Conservation (phyloP, 2,797 vertebrate genomes). For the Arrhamphus sclerolepis region DNA sequence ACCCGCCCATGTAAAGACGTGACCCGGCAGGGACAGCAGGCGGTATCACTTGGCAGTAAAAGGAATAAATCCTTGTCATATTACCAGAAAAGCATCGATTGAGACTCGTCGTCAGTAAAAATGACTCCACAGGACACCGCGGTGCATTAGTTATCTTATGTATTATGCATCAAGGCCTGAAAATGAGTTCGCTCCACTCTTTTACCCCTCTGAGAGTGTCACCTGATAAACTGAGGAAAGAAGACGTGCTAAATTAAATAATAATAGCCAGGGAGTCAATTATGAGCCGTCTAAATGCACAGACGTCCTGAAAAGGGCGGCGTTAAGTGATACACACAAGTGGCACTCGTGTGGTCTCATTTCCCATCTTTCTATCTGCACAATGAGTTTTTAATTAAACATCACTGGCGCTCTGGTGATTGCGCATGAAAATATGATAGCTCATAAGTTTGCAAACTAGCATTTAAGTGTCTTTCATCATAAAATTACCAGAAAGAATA, state of each 20-base stretch:
- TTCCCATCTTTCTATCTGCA: constrained; percentile 12
- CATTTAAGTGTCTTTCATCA: constrained; percentile 8
- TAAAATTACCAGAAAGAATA: constrained; percentile 24
- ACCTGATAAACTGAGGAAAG: constrained; percentile 51
- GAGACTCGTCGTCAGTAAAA: constrained; percentile 83
- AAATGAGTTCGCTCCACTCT: constrained; percentile 53
- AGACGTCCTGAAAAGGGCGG: constrained; percentile 6
- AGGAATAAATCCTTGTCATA: constrained; percentile 84
- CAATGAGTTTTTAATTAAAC: constrained; percentile 33
- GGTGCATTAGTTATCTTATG: constrained; percentile 89
- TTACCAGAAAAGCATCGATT: constrained; percentile 90
- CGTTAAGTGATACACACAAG: constrained; percentile 28
- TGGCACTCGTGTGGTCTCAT: constrained; percentile 11
- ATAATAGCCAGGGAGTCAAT: constrained; percentile 22
- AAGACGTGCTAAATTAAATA: constrained; percentile 28
- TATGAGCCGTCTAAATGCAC: constrained; percentile 20
- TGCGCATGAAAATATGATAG: constrained; percentile 21
- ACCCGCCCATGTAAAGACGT: constrained; percentile 36
- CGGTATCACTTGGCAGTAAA: constrained; percentile 82
- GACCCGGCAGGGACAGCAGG: constrained; percentile 78
- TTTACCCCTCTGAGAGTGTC: constrained; percentile 49
- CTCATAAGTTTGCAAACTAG: constrained; percentile 12
- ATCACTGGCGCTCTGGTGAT: constrained; percentile 29
- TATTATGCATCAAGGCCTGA: constrained; percentile 88
- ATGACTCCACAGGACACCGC: constrained; percentile 83